A percentile compares a stretch with the other conserved stretches of the same genome.
These are phyloP conservation scores for Bergia puertoricense DNA, from an alignment of 92 coral and sea anemone genomes.

Conservation along the genomic window DNA sequence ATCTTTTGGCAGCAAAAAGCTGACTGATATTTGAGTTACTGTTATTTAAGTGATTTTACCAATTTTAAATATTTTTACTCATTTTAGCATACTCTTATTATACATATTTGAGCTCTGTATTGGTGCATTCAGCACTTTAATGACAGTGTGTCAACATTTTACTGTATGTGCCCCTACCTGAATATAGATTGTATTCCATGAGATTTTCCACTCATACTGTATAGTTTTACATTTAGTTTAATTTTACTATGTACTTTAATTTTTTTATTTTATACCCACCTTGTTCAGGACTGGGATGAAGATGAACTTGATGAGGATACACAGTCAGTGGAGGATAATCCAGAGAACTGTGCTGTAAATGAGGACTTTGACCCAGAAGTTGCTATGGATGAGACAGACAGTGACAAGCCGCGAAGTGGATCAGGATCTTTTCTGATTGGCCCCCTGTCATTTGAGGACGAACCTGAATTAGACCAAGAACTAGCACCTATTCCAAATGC, in stretches of 20 bases:
- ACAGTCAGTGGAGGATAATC: slow-evolving; percentile 77
- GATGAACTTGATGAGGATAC: slow-evolving; percentile 63
- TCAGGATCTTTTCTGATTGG: slow-evolving; percentile 91
- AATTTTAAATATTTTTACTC: too few species aligned
- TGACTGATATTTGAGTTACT: too few species aligned
- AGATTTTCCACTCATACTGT: too few species aligned
- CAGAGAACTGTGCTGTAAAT: slow-evolving; percentile 89
- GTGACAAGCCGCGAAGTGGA: slow-evolving; percentile 67
- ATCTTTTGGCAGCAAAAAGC: too few species aligned
- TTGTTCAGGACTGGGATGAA: slow-evolving; percentile 80
- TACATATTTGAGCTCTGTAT: too few species aligned
- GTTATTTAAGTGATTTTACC: too few species aligned
- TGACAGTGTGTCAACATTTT: too few species aligned
- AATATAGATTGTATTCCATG: not conserved
- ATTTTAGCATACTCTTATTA: too few species aligned
- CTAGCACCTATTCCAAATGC: slow-evolving; percentile 36
- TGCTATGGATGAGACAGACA: slow-evolving; percentile 62
- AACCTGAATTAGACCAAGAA: slow-evolving; percentile 64
- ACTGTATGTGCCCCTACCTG: too few species aligned
- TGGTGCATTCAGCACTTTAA: too few species aligned
- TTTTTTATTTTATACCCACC: too few species aligned
- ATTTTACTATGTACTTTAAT: not conserved
- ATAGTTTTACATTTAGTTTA: too few species aligned
- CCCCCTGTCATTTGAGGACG: slow-evolving; percentile 88
- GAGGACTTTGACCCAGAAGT: slow-evolving; percentile 97